Evolutionary conservation across 2,797 vertebrate genomes (phyloP), one percentile per base, ranked within the genome.

Genomic region (Oryzias dopingdopingensis): DNA sequence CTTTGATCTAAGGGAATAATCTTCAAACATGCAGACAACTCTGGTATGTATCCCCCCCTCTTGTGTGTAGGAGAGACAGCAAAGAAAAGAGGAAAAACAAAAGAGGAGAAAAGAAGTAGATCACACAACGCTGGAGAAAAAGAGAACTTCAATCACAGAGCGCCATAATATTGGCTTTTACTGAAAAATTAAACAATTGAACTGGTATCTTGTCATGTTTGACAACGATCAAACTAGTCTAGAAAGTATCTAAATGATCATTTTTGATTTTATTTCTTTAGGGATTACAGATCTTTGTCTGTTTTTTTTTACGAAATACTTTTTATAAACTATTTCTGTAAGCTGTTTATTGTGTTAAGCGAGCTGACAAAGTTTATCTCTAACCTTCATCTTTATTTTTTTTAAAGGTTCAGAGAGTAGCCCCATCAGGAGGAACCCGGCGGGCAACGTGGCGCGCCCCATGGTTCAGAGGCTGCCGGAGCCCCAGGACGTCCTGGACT

Each of bases 391-490:
- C 54, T 55, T 5, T 14, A 4, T 3, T 52, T 57, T 5, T 68
- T 24, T 42, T 53, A 6, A 69, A 99, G 97, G 72, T 82, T 93
- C 96, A 16, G 95, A 96, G 59, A 92, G 90, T 48, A 93, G 91
- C 46, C 93, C 94, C 16, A 98, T 99, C 67, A 82, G 88, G 77
- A 93, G 97, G 76, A 99, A 99, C 79, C 97, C 96, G 20, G 95
- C 93, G 0, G 96, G 96, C 51, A 97, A 99, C 42, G 87, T 93
- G 70, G 96, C 90, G 0, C 91, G 95, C 14, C 96, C 96, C 23
- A 94, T 95, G 94, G 94, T 98, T 70, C 96, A 98, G 83, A 93
- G 90, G 52, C 92, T 99, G 23, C 97, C 96, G 0, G 87, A 94
- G 26, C 92, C 94, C 0, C 86, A 94, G 81, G 95, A 99, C 56